phyloP scores from a whole-genome alignment of 2,797 vertebrate genomes.

The Pipistrellus pipistrellus region DNA sequence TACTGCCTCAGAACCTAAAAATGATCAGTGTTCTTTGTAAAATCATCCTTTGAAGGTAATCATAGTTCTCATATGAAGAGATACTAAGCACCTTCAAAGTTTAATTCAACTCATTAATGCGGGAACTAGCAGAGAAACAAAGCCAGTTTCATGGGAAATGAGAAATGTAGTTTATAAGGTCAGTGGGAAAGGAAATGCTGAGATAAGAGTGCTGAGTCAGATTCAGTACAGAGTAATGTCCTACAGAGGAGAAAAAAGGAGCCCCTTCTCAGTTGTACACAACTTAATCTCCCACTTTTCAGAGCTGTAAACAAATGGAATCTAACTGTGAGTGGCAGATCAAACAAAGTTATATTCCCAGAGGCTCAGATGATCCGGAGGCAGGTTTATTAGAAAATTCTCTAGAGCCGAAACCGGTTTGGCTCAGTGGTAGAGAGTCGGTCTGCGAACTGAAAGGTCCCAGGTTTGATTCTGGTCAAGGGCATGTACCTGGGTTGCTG shows the following conservation, averaged over 20 bases:
- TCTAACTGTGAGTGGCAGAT: constrained; percentile 35
- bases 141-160: neutral
- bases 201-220: neutral
- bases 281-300: constrained; percentile 55
- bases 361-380: neutral
- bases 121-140: neutral
- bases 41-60: neutral
- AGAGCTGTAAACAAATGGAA: constrained; percentile 42
- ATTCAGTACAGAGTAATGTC: neutral
- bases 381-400: constrained; percentile 42
- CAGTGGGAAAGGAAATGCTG: neutral
- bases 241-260: neutral
- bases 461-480: too few species aligned
- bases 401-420: too few species aligned
- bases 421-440: too few species aligned
- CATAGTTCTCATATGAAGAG: neutral
- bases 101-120: neutral
- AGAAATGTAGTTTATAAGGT: neutral
- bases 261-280: neutral
- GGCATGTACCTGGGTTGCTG: too few species aligned
- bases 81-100: neutral
- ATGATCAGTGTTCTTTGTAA: neutral
- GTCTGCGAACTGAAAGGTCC: too few species aligned
- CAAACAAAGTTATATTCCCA: constrained; percentile 32
- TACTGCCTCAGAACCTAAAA: neutral